Evolutionary conservation across 1,140 invertebrate species (phyloP).

Genomic region (Cydia splendana): DNA sequence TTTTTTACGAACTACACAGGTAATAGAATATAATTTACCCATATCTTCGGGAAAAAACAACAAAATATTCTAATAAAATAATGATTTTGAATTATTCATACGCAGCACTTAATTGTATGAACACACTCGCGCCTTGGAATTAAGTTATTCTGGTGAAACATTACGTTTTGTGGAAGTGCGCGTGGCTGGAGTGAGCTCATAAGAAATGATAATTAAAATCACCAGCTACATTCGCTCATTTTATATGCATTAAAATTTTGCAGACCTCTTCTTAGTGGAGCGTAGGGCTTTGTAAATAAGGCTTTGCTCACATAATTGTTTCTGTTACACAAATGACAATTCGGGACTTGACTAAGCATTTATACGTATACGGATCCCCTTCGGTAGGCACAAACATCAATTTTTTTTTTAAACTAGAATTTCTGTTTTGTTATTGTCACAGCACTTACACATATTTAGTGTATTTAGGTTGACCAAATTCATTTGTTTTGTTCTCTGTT

Average conservation of each 20-base stretch:
- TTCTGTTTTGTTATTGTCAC: too few relatives aligned
- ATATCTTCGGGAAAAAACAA: too few relatives aligned
- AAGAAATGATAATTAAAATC: constrained; percentile 13
- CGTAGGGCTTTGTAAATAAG: constrained; percentile 1
- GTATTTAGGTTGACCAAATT: too few relatives aligned
- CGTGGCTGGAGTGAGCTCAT: not conserved
- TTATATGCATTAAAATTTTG: constrained; percentile 26
- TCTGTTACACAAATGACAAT: not conserved
- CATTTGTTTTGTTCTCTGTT: too few relatives aligned
- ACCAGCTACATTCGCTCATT: not conserved
- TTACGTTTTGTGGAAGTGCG: not conserved
- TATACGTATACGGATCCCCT: too few relatives aligned
- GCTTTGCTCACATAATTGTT: not conserved
- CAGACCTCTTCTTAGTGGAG: constrained; percentile 15
- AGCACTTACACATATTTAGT: too few relatives aligned
- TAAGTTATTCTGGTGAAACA: not conserved
- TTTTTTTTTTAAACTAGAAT: too few relatives aligned
- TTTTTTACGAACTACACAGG: too few relatives aligned
- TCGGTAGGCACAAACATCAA: too few relatives aligned
- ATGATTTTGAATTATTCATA: not conserved
- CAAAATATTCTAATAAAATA: too few relatives aligned
- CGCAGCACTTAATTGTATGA: not conserved
- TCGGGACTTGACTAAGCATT: too few relatives aligned
- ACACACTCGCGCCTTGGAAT: not conserved
- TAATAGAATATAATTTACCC: too few relatives aligned